Evolutionary conservation across 2,113 vertebrate species (phyloP), one percentile per base, ranked within the genome.

Genomic region (Mohoua ochrocephala): DNA sequence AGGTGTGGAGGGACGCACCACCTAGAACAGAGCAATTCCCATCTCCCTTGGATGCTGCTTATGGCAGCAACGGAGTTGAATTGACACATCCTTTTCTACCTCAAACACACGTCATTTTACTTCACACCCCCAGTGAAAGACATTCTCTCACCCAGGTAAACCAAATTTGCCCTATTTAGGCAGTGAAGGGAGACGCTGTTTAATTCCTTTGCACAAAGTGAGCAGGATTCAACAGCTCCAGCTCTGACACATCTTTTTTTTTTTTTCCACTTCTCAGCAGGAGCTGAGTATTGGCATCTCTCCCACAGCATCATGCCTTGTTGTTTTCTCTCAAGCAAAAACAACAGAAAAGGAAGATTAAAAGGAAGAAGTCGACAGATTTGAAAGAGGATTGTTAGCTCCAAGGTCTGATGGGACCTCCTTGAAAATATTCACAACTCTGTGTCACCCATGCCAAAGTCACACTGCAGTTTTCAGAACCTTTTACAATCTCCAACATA

Each of bases 271-370:
- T 94, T 95, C 96, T 95, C 96, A 96, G 96, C 95, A 79, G 96
- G 96, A 96, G 91, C 76, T 68, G 92, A 96, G 61, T 92, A 91
- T 94, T 96, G 95, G 95, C 91, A 9, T 94, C 93, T 97, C 95
- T 96, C 91, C 95, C 92, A 90, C 83, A 95, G 92, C 91, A 95
- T 96, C 86, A 78, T 89, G 95, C 74, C 83, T 73, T 96, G 80
- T 93, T 94, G 92, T 96, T 97, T 96, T 94, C 83, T 91, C 73
- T 92, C 69, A 78, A 94, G 92, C 49, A 93, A 95, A 89, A 96
- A 93, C 73, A 95, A 88, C 86, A 93, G 91, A 91, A 92, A 93
- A 49, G 57, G 61, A 87, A 93, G 96, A 96, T 93, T 91, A 96
- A 94, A 97, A 95, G 93, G 65, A 96, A 95, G 80, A 65, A 92